A percentile compares a stretch with the other conserved stretches of the same genome.
Evolutionary conservation across 2,888 invertebrate species (phyloP).

Genomic region (Pomacea canaliculata): DNA sequence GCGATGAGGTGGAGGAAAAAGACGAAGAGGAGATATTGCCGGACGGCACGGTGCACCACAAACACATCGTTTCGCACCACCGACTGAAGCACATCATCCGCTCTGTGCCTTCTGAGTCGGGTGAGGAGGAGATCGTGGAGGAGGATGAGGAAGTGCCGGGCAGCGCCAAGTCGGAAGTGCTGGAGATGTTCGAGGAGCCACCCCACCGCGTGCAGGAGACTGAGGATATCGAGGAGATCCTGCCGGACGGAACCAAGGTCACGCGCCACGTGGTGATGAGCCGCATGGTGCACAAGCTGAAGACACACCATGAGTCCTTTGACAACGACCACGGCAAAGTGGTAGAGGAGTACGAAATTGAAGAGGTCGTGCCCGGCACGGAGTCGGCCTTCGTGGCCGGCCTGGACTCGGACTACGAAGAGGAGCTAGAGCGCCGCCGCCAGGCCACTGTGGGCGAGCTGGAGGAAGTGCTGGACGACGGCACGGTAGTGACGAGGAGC

Average conservation of each 20-base stretch:
- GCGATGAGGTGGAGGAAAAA: constrained; percentile 46
- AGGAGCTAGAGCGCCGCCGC: constrained; percentile 28
- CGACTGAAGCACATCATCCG: constrained; percentile 48
- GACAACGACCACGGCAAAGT: constrained; percentile 39
- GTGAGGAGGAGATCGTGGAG: constrained; percentile 49
- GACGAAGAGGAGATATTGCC: constrained; percentile 56
- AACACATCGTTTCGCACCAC: constrained; percentile 46
- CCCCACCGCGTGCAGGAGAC: constrained; percentile 45
- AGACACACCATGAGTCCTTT: constrained; percentile 53
- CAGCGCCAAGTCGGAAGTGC: constrained; percentile 31
- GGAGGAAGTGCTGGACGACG: constrained; percentile 46
- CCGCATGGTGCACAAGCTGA: constrained; percentile 59
- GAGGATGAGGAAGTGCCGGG: constrained; percentile 47
- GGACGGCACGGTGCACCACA: constrained; percentile 59
- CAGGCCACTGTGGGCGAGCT: constrained; percentile 41
- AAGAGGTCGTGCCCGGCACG: constrained; percentile 60
- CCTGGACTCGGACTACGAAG: constrained; percentile 35
- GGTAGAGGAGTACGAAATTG: constrained; percentile 53
- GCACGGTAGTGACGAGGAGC: constrained; percentile 41
- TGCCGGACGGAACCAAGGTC: constrained; percentile 60
- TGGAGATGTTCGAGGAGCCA: constrained; percentile 52
- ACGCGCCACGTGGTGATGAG: constrained; percentile 56
- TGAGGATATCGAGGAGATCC: constrained; percentile 52
- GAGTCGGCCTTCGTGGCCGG: constrained; percentile 52
- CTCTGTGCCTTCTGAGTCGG: constrained; percentile 43